A percentile compares a stretch with the other conserved stretches of the same genome.
Evolutionary conservation across 2,113 vertebrate genomes (phyloP).

Genomic region (Rhipidura dahli): DNA sequence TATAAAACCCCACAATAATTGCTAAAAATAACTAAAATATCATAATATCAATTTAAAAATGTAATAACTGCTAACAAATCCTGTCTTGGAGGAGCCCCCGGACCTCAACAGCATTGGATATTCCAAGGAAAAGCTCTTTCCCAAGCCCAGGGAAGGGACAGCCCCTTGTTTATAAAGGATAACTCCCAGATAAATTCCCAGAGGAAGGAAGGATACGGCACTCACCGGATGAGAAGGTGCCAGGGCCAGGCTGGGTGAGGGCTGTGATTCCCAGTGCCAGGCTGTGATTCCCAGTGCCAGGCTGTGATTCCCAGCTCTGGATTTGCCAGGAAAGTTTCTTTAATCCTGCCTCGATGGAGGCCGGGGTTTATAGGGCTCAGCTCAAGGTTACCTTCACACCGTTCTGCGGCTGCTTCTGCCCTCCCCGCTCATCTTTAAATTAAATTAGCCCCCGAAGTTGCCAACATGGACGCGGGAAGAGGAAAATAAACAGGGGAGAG

Average conservation of each 20-base stretch:
- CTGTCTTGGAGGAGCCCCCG: accelerated
- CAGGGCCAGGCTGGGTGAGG: not conserved
- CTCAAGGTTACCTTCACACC: conserved; percentile 55
- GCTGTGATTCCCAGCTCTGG: not conserved
- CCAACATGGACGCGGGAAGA: not conserved
- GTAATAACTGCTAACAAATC: not conserved
- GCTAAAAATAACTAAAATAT: not conserved
- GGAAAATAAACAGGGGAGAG: not conserved
- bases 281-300: not conserved
- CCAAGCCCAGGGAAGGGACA: not conserved
- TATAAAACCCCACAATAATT: not conserved
- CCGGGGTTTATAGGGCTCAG: not conserved
- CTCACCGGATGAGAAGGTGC: not conserved
- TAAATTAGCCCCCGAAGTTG: not conserved
- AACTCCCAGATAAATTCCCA: not conserved
- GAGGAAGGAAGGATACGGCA: not conserved
- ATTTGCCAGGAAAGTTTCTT: not conserved
- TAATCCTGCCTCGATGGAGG: not conserved
- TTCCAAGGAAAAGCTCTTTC: not conserved
- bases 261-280: not conserved
- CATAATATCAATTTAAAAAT: accelerated
- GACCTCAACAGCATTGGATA: accelerated
- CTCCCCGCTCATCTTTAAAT: not conserved
- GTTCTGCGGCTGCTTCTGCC: not conserved
- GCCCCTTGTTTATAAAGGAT: accelerated